Percentiles rank a stretch among this genome's conserved stretches.
These are phyloP conservation scores for Lacerta agilis DNA, from an alignment of 2,797 vertebrate species.

Conservation along the genomic window DNA sequence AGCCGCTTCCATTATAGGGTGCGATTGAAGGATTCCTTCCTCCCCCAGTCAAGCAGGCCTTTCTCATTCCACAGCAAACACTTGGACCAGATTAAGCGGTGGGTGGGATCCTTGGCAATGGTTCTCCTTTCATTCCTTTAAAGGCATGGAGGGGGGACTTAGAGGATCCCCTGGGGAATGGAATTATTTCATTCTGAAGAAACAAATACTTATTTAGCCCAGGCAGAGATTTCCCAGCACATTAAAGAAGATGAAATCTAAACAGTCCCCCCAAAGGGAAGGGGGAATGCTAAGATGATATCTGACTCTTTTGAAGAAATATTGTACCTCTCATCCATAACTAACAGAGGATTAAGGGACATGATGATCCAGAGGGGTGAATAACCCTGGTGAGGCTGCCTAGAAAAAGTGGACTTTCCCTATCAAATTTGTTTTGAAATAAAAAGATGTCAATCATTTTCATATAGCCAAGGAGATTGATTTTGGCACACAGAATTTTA, in stretches of 20 bases:
- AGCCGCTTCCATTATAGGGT: not conserved
- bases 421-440: conserved; percentile 9
- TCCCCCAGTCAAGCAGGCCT: not conserved
- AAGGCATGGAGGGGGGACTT: not conserved
- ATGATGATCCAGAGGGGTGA: conserved; percentile 6
- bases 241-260: conserved; percentile 33
- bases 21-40: not conserved
- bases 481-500: not conserved
- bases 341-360: conserved; percentile 47
- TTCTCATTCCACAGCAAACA: not conserved
- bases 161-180: conserved; percentile 11
- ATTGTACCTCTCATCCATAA: conserved; percentile 24
- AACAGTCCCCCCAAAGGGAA: not conserved
- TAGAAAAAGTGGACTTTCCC: conserved; percentile 33
- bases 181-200: conserved; percentile 33
- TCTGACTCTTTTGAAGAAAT: conserved; percentile 50
- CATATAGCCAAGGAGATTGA: not conserved
- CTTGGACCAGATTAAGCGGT: conserved; percentile 18
- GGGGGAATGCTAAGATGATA: conserved; percentile 34
- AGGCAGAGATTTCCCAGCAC: conserved; percentile 17
- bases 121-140: not conserved
- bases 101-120: conserved; percentile 1
- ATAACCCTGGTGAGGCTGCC: conserved; percentile 3
- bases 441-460: conserved; percentile 34
- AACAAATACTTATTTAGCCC: not conserved